Evolutionary conservation across 64 coral and sea anemone species (phyloP).

Genomic region (Montipora efflorescens): DNA sequence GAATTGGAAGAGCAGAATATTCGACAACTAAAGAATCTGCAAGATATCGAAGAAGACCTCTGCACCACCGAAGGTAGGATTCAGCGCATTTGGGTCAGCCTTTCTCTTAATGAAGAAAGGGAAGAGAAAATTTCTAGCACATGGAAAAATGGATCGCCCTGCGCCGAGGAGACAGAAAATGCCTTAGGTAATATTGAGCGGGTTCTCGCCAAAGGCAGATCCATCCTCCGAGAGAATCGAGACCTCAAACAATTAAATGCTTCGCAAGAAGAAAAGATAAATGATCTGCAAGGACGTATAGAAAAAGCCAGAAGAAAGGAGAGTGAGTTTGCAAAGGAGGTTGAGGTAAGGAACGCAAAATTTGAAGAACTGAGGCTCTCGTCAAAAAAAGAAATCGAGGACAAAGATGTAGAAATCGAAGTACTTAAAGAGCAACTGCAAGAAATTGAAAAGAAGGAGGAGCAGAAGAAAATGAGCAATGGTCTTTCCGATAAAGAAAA

Average conservation of each 20-base stretch:
- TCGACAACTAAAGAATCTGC: neutral
- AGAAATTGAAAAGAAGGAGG: neutral
- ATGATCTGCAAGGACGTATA: neutral
- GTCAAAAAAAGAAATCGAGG: neutral
- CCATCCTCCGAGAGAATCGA: neutral
- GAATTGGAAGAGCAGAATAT: slow-evolving; percentile 33
- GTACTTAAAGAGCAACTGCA: slow-evolving; percentile 35
- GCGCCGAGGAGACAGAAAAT: neutral
- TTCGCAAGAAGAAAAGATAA: slow-evolving; percentile 7
- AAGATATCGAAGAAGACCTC: slow-evolving; percentile 2
- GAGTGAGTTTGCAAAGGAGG: slow-evolving; percentile 9
- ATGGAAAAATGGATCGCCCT: neutral
- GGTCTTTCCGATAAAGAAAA: neutral
- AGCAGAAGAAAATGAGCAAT: neutral
- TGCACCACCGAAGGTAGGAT: slow-evolving; percentile 21
- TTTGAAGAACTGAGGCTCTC: slow-evolving; percentile 16
- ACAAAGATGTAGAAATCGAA: slow-evolving; percentile 39
- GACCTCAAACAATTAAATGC: neutral
- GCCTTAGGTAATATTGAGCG: neutral
- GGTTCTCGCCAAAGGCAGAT: neutral
- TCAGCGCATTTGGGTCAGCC: slow-evolving; percentile 15
- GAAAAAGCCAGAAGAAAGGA: neutral
- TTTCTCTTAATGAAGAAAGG: slow-evolving; percentile 20
- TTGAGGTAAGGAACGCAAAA: slow-evolving; percentile 10
- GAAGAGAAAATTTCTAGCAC: neutral